Base-by-base conservation (phyloP, 2,113 vertebrate species). In the Telmatochromis sp. region DNA sequence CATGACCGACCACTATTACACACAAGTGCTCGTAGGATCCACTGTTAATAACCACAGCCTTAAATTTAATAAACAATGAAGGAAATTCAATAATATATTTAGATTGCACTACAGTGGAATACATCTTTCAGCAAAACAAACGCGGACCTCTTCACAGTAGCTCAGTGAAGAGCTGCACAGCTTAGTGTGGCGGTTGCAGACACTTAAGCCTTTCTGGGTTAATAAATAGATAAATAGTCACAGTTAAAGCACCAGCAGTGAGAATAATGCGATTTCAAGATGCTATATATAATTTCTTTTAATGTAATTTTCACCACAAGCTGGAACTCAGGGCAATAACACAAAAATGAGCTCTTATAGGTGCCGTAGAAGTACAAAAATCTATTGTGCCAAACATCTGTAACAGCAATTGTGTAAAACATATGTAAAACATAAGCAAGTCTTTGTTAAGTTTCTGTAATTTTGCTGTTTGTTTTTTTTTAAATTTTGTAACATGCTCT, bases 221-320 rank as follows among this genome's bases (percentile, higher is more conserved):
- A 94, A 94, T 90, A 95, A 94, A 95, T 89, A 93, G 93, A 94
- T 90, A 89, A 92, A 93, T 89, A 80, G 79, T 45, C 54, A 88
- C 84, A 86, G 84, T 90, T 92, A 80, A 88, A 92, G 87, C 83
- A 84, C 85, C 86, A 90, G 79, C 58, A 87, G 87, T 78, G 85
- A 93, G 84, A 91, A 92, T 93, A 93, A 92, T 92, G 87, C 9
- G 49, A 91, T 92, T 92, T 85, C 82, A 87, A 89, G 60, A 89
- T 88, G 87, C 82, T 85, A 57, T 83, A 82, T 90, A 87, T 89
- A 90, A 88, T 89, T 91, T 90, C 7, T 92, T 91, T 91, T 91
- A 88, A 57, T 51, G 88, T 49, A 82, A 87, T 85, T 91, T 92
- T 82, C 82, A 85, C 87, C 85, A 87, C 83, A 57, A 79, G 65